Conservation (phyloP, 2,113 vertebrate species). For the Corydoras maculifer region DNA sequence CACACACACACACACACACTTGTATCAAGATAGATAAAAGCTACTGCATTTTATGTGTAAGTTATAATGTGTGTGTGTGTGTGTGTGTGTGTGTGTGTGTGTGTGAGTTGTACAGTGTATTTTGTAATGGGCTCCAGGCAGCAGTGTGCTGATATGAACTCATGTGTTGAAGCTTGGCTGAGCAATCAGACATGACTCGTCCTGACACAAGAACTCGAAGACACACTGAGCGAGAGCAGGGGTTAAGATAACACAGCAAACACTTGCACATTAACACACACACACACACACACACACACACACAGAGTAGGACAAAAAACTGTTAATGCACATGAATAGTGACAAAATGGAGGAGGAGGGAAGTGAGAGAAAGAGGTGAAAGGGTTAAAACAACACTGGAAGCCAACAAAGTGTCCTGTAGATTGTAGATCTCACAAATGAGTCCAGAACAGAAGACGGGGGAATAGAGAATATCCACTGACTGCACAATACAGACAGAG, state of each 20-base stretch:
- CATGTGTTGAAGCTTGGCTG: slow-evolving; percentile 38
- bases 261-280: slow-evolving; percentile 1
- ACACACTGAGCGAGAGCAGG: slow-evolving; percentile 22
- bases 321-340: slow-evolving; percentile 30
- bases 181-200: slow-evolving; percentile 33
- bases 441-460: slow-evolving; percentile 18
- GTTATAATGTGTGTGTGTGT: not conserved
- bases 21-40: not conserved
- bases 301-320: not conserved
- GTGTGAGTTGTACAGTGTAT: not conserved
- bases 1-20: slow-evolving; percentile 11
- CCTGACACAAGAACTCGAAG: slow-evolving; percentile 34
- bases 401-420: slow-evolving; percentile 30
- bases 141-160: slow-evolving; percentile 35
- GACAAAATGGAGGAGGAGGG: slow-evolving; percentile 22
- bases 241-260: slow-evolving; percentile 38
- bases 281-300: not conserved
- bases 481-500: no score
- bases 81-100: slow-evolving; percentile 4
- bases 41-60: not conserved
- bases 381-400: slow-evolving; percentile 42
- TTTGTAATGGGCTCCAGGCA: not conserved
- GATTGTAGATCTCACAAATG: slow-evolving; percentile 19
- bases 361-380: slow-evolving; percentile 8
- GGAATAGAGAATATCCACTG: slow-evolving; percentile 5